Conservation (phyloP, 2,888 invertebrate genomes). For the Cheilosia vulpina region DNA sequence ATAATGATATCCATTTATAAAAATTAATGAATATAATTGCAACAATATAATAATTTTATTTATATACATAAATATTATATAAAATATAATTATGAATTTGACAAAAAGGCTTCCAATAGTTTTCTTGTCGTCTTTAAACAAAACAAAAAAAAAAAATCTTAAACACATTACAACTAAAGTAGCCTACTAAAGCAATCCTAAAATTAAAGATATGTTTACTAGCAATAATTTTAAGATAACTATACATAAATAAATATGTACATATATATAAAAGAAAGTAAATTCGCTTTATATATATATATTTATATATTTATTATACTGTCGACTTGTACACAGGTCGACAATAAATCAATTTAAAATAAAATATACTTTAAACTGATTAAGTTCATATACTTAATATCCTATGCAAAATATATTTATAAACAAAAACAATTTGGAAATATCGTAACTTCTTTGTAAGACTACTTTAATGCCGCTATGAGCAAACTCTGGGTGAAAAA, state of each 20-base stretch:
- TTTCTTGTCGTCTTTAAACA: slow-evolving; percentile 65
- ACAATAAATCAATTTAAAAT: slow-evolving; percentile 63
- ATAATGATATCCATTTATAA: slow-evolving; percentile 17
- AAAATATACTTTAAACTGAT: slow-evolving; percentile 56
- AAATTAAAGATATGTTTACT: slow-evolving; percentile 71
- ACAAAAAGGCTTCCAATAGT: slow-evolving; percentile 70
- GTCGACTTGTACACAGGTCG: slow-evolving; percentile 62
- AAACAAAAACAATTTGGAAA: slow-evolving; percentile 55
- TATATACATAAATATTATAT: slow-evolving; percentile 54
- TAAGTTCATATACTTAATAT: slow-evolving; percentile 71
- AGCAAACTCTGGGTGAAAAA: slow-evolving; percentile 73
- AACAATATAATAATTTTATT: slow-evolving; percentile 63
- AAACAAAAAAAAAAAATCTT: slow-evolving; percentile 24
- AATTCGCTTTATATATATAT: slow-evolving; percentile 60
- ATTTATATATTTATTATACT: slow-evolving; percentile 61
- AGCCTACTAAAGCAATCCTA: slow-evolving; percentile 75
- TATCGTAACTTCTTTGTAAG: slow-evolving; percentile 73
- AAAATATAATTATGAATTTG: slow-evolving; percentile 61
- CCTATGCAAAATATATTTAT: slow-evolving; percentile 73
- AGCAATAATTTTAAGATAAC: slow-evolving; percentile 64
- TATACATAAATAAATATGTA: slow-evolving; percentile 50
- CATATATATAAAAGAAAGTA: slow-evolving; percentile 58
- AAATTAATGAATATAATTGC: slow-evolving; percentile 35
- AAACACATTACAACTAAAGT: slow-evolving; percentile 69
- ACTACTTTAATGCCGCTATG: slow-evolving; percentile 75